Percentiles rank a stretch among this genome's conserved stretches.
Conservation (phyloP, 1,140 invertebrate genomes). For the Hypsibius dujardini region DNA sequence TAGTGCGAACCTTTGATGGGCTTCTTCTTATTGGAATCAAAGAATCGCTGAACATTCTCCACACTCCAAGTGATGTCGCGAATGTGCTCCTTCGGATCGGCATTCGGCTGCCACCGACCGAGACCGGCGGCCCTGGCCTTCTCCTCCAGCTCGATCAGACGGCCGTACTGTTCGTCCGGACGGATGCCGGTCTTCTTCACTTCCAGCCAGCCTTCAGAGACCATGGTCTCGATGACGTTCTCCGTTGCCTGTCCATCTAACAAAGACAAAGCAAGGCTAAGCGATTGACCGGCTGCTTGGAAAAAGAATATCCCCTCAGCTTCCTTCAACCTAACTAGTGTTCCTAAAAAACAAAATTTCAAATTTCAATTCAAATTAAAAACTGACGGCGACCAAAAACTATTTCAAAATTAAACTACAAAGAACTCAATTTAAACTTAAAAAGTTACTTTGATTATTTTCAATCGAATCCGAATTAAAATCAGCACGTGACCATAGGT, state of each 20-base stretch:
- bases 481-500: too few relatives aligned
- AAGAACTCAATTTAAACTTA: too few relatives aligned
- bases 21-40: slow-evolving; percentile 58
- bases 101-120: slow-evolving; percentile 52
- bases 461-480: too few relatives aligned
- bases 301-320: too few relatives aligned
- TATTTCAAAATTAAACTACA: too few relatives aligned
- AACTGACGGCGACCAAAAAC: too few relatives aligned
- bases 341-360: too few relatives aligned
- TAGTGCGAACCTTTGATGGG: slow-evolving; percentile 42
- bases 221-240: slow-evolving; percentile 66
- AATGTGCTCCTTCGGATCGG: slow-evolving; percentile 44
- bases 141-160: slow-evolving; percentile 70
- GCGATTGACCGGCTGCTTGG: background rate
- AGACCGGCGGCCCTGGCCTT: slow-evolving; percentile 63
- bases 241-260: slow-evolving; percentile 45
- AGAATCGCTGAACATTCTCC: slow-evolving; percentile 60
- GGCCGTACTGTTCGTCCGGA: slow-evolving; percentile 31
- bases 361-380: too few relatives aligned
- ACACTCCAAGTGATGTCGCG: slow-evolving; percentile 68
- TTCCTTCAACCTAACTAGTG: too few relatives aligned
- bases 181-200: slow-evolving; percentile 58
- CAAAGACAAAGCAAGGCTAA: slow-evolving; percentile 20
- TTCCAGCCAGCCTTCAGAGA: slow-evolving; percentile 66
- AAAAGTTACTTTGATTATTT: too few relatives aligned